Base-by-base conservation (phyloP, 2,888 invertebrate genomes). In the Polyommatus icarus region DNA sequence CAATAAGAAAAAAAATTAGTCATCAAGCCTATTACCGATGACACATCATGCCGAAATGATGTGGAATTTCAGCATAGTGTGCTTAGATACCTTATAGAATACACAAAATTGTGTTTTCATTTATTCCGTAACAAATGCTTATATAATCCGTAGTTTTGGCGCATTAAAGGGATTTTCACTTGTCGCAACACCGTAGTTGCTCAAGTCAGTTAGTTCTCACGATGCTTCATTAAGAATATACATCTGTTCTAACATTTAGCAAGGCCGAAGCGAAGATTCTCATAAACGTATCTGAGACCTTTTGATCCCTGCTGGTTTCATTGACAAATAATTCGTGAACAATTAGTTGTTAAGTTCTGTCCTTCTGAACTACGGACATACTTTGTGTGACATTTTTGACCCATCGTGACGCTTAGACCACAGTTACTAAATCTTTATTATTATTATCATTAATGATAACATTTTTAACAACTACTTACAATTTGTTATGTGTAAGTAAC, bases 121-220 rank as follows among this genome's bases (percentile, higher is more conserved):
- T 7, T 18, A 54, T 54, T 59, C 20, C 8, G 57, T 2, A n/a
- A n/a, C 61, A 12, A 15, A 15, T 29, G 24, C 6, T 29, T 67
- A 15, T 15, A 67, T 67, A 67, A 67, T 67, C 50, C 50, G 15
- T 40, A 15, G 50, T 54, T 32, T 67, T 32, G 67, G 15, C 15
- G 6, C 29, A 67, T 6, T 32, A 5, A 67, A 67, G 32, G 46
- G 77, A 77, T 73, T 46, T 77, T 73, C 29, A 54, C 18, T n/a
- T 73, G 24, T 78, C 67, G 71, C 77, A 59, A 76, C 79, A 78
- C 80, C 79, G 73, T 79, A 78, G 78, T 81, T 80, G 79, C 79
- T 79, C 80, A 82, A 81, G 73, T 73, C 46, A 59, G 77, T 80
- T 29, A 77, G 78, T 81, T 81, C 81, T 78, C 81, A 82, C 81